Conservation (phyloP, 2,113 vertebrate species). For the Formicarius rufipectus region DNA sequence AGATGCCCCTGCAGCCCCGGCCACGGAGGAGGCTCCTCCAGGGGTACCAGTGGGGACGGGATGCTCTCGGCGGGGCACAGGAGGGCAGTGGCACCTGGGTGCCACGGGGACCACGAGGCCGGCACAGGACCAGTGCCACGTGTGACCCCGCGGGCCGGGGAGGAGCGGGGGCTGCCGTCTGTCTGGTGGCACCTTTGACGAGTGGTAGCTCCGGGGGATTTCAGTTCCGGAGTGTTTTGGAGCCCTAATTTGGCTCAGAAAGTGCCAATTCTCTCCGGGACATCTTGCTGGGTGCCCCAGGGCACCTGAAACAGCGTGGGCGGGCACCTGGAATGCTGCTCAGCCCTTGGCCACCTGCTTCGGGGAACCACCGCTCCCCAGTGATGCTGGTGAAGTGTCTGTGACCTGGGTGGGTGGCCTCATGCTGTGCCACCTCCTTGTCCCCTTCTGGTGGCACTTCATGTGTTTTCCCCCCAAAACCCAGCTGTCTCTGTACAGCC, state of each 20-base stretch:
- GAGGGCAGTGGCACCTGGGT: not conserved
- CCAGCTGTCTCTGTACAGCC: accelerated
- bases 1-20: not conserved
- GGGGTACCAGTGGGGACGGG: not conserved
- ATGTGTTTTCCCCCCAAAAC: accelerated
- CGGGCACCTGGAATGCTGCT: accelerated
- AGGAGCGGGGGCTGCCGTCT: not conserved
- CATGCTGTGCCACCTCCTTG: not conserved
- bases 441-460: not conserved
- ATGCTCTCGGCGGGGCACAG: not conserved
- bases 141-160: not conserved
- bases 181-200: not conserved
- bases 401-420: not conserved
- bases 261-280: accelerated
- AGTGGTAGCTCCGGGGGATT: not conserved
- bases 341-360: accelerated
- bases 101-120: not conserved
- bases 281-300: not conserved
- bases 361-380: accelerated
- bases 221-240: not conserved
- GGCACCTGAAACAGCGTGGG: accelerated
- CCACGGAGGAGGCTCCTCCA: not conserved
- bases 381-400: accelerated
- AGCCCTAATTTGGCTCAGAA: not conserved
- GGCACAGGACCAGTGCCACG: not conserved